Conservation (phyloP, 2,888 invertebrate genomes). For the Drosophila nigricruria region DNA sequence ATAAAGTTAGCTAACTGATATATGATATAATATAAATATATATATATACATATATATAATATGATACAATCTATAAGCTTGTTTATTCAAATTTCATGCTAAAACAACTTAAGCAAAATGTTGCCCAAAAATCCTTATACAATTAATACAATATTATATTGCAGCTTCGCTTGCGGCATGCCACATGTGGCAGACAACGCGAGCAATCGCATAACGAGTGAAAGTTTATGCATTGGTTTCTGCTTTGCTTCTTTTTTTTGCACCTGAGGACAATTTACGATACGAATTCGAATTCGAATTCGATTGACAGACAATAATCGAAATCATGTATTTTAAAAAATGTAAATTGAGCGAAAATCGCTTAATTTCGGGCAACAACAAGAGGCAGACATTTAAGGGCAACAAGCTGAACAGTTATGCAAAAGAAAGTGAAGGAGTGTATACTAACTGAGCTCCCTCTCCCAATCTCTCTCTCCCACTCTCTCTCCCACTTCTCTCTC, state of each 20-base stretch:
- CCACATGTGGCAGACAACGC: conserved; percentile 42
- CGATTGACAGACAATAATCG: conserved; percentile 69
- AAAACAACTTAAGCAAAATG: not conserved
- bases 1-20: too few relatives aligned
- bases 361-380: conserved; percentile 57
- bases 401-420: conserved; percentile 51
- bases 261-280: conserved; percentile 59
- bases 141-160: not conserved
- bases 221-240: conserved; percentile 50
- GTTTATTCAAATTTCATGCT: not conserved
- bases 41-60: too few relatives aligned
- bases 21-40: too few relatives aligned
- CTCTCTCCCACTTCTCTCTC: too few relatives aligned
- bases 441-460: too few relatives aligned
- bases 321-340: conserved; percentile 59
- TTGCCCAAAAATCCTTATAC: not conserved
- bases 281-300: conserved; percentile 29
- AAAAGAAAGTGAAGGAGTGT: conserved; percentile 40
- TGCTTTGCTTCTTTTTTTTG: conserved; percentile 37
- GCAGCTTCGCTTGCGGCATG: conserved; percentile 5
- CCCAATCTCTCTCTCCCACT: not conserved
- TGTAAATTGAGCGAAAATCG: conserved; percentile 77
- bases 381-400: conserved; percentile 45
- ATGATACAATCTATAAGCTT: too few relatives aligned
- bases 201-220: conserved; percentile 53